Conservation (phyloP, 2,113 vertebrate species). For the Gorilla gorilla region DNA sequence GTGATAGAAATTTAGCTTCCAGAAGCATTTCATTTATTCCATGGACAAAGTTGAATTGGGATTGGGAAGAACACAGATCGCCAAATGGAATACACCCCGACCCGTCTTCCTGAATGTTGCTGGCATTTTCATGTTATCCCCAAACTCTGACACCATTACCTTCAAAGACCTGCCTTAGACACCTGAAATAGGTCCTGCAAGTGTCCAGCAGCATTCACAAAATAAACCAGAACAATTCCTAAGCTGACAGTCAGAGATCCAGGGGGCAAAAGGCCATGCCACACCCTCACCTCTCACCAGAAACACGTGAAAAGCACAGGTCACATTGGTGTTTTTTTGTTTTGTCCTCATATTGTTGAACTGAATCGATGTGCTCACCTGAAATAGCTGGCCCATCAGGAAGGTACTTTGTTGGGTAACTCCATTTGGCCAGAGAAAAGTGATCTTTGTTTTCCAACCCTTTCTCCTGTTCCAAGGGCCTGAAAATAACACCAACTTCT, state of each 20-base stretch:
- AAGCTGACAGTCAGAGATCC: neutral
- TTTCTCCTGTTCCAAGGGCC: conserved; percentile 2
- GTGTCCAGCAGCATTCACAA: fast-evolving
- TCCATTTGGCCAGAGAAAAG: conserved; percentile 48
- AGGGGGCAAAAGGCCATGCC: neutral
- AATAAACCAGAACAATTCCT: neutral
- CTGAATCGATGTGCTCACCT: conserved; percentile 8
- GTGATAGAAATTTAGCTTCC: neutral
- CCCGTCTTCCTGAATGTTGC: neutral
- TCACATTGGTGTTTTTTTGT: neutral
- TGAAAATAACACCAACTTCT: conserved; percentile 58
- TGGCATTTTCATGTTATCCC: neutral
- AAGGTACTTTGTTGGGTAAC: conserved; percentile 40
- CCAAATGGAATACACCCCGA: neutral
- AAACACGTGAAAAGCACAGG: neutral
- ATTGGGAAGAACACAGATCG: neutral
- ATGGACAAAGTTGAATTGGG: neutral
- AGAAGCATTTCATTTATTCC: neutral
- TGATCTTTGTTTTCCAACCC: conserved; percentile 58
- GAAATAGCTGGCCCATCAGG: neutral
- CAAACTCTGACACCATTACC: neutral
- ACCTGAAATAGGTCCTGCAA: neutral
- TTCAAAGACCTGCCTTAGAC: neutral
- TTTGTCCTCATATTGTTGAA: conserved; percentile 18
- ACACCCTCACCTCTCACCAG: neutral